Percentiles rank a stretch among this genome's conserved stretches.
Evolutionary conservation across 2,113 vertebrate genomes (phyloP).

Genomic region (Calcarius ornatus): DNA sequence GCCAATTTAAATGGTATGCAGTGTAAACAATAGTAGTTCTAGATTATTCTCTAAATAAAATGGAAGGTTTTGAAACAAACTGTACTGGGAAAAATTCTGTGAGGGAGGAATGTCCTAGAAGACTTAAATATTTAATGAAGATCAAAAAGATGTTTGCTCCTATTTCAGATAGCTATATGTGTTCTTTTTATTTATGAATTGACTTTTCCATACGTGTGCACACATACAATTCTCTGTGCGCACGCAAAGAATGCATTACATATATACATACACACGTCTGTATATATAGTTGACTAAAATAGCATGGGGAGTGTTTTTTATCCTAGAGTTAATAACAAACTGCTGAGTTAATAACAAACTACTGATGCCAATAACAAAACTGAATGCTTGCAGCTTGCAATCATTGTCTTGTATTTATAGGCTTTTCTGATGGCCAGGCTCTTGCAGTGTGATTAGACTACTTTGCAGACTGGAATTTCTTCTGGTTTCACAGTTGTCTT

Average conservation of each 20-base stretch:
- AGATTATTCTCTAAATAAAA: not conserved
- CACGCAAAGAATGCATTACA: not conserved
- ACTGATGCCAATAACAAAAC: not conserved
- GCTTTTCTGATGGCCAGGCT: not conserved
- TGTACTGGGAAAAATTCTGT: not conserved
- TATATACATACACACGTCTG: not conserved
- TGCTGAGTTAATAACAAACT: not conserved
- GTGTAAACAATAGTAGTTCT: not conserved
- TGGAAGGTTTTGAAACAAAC: not conserved
- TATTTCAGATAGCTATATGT: not conserved
- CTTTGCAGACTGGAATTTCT: not conserved
- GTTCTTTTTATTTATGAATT: not conserved
- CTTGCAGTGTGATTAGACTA: not conserved
- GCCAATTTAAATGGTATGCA: not conserved
- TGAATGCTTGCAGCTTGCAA: not conserved
- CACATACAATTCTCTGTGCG: too few species aligned
- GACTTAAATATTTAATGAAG: not conserved
- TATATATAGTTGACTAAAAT: not conserved
- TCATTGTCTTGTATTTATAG: not conserved
- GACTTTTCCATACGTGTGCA: not conserved
- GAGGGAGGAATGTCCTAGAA: not conserved
- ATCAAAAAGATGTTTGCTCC: not conserved
- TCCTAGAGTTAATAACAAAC: not conserved
- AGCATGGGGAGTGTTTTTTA: not conserved
- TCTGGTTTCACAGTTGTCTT: not conserved